These are phyloP conservation scores for Eidolon helvum DNA, from an alignment of 2,113 vertebrate species.

Conservation along the genomic window DNA sequence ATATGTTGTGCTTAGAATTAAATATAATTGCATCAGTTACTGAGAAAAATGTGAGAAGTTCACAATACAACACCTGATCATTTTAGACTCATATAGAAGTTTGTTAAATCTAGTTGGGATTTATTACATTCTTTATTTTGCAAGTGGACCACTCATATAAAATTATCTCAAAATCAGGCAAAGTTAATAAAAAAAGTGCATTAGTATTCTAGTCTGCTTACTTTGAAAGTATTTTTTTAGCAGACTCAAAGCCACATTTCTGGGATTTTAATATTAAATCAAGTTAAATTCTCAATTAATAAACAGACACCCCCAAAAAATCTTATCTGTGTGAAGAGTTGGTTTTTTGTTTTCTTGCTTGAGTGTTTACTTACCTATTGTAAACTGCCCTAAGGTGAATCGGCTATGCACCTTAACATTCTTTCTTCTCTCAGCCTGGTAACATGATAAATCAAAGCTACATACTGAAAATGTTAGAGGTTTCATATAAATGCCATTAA, in stretches of 20 bases:
- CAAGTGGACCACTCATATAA: background rate
- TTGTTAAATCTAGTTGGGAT: background rate
- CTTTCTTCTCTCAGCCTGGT: background rate
- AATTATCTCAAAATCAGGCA: conserved; percentile 32
- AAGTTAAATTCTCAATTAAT: conserved; percentile 24
- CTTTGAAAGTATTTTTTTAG: conserved; percentile 22
- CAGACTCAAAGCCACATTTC: conserved; percentile 6
- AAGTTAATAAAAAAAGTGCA: background rate
- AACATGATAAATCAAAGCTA: background rate
- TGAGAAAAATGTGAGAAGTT: conserved; percentile 2
- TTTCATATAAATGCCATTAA: conserved; percentile 3
- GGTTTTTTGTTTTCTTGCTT: background rate
- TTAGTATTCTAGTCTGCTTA: background rate
- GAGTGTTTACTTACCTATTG: background rate
- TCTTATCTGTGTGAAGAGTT: background rate
- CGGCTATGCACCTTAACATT: background rate
- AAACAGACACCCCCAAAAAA: background rate
- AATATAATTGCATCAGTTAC: background rate
- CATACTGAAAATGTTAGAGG: background rate
- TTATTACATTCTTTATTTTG: background rate
- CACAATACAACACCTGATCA: background rate
- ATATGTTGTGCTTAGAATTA: background rate
- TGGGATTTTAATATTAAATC: background rate
- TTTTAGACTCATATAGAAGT: background rate
- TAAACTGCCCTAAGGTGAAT: background rate